Conservation (phyloP, 2,888 invertebrate species). For the Phyto melanocephala region DNA sequence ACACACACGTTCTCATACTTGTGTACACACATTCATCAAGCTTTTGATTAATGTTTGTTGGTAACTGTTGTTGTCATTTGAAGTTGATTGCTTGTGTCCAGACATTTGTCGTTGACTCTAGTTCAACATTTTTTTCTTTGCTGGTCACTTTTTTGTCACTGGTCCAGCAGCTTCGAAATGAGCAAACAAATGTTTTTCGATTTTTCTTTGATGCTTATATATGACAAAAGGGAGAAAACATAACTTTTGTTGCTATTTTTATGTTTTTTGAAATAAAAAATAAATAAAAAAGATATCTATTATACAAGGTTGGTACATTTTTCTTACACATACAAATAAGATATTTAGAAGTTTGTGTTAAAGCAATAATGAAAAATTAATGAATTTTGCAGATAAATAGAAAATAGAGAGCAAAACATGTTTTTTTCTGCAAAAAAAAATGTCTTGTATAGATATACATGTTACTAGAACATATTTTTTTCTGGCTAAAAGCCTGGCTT, state of each 20-base stretch:
- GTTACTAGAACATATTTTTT: not conserved
- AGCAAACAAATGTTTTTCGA: constrained; percentile 20
- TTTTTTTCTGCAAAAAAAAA: not conserved
- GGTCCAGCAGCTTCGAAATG: not conserved
- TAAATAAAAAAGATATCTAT: not conserved
- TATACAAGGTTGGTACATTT: not conserved
- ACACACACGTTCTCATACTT: not conserved
- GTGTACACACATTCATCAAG: constrained; percentile 29
- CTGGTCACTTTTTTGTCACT: not conserved
- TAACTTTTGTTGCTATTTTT: constrained; percentile 7
- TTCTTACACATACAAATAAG: not conserved
- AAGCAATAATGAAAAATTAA: constrained; percentile 57
- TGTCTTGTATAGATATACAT: not conserved
- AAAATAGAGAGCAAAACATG: not conserved
- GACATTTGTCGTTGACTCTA: constrained; percentile 28
- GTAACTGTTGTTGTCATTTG: constrained; percentile 59
- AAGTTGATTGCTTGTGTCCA: constrained; percentile 59
- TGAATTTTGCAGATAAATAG: constrained; percentile 43
- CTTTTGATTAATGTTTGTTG: constrained; percentile 59
- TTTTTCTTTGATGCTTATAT: not conserved
- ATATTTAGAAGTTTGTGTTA: not conserved
- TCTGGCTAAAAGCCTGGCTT: constrained; percentile 25
- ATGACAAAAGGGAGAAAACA: not conserved
- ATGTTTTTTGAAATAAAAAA: not conserved
- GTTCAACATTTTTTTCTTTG: not conserved